Evolutionary conservation across 1,140 invertebrate genomes (phyloP), one percentile per base, ranked within the genome.

Genomic region (Helicoverpa zea): DNA sequence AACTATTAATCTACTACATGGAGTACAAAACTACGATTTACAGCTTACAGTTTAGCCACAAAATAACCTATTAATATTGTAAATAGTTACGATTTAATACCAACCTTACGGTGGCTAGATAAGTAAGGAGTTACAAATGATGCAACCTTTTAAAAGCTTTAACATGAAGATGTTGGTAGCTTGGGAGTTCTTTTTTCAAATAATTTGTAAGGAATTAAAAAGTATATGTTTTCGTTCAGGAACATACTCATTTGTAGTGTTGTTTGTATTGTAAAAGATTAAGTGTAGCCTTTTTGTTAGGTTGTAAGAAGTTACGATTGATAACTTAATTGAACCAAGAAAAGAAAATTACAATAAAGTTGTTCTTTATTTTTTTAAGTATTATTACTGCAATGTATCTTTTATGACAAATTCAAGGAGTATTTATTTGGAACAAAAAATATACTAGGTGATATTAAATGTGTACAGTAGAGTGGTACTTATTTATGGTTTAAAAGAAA

Each of bases 1-100:
- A 84, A 64, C 63, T 81, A 85, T 87, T 83, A 83, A 87, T 87
- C 80, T 76, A 61, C 51, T n/a, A 68, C 58, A 70, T 51, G 52
- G 73, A 74, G 74, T 75, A 88, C 86, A 87, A 87, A 83, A 70
- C 85, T 59, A 59, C 74, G 83, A 87, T 86, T 87, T 88, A 89
- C 88, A 83, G 81, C 81, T 11, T 52, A 86, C 86, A 83, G 83
- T 89, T 88, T 84, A 85, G 77, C 61, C 81, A 88, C 86, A 88
- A 86, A 89, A 88, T 90, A 88, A 89, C 85, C 90, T 83, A 92
- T 92, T 91, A 90, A 89, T 91, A 88, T 87, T 90, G 83, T 82
- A 87, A 89, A 88, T 87, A 83, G 87, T 89, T 88, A 87, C 89
- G 76, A 90, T 90, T 90, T 89, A 86, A 89, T 86, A 88, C 83